These are phyloP conservation scores for Neolamprologus fasciatus DNA, from an alignment of 2,113 vertebrate species.

Conservation along the genomic window DNA sequence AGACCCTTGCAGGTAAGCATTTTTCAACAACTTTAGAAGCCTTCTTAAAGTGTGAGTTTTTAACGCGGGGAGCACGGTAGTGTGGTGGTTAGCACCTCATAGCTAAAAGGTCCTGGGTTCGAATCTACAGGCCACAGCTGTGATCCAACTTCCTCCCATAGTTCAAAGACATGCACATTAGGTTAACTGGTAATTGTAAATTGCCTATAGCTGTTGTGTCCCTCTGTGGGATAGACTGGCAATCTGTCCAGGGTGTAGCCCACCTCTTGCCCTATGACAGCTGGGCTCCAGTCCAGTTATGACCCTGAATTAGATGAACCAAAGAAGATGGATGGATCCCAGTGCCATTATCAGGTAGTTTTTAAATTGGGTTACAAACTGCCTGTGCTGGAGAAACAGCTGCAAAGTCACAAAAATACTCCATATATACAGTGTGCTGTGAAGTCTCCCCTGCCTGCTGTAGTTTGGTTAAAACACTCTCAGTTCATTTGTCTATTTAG, in stretches of 20 bases:
- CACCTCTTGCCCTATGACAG: background rate
- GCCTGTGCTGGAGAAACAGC: background rate
- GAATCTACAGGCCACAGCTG: background rate
- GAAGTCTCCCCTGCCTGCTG: background rate
- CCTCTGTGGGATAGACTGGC: background rate
- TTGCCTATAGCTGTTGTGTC: background rate
- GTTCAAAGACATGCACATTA: background rate
- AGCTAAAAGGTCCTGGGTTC: background rate
- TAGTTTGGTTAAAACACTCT: background rate
- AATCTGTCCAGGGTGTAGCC: background rate
- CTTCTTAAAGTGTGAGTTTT: background rate
- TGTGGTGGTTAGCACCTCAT: background rate
- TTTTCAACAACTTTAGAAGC: background rate
- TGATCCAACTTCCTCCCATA: background rate
- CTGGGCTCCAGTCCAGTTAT: background rate
- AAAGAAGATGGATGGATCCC: background rate
- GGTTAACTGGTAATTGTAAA: background rate
- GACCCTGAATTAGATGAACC: background rate
- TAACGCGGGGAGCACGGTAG: fast-evolving
- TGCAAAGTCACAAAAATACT: background rate
- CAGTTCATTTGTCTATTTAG: background rate
- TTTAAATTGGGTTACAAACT: background rate
- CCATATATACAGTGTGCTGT: background rate
- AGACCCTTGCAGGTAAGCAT: background rate
- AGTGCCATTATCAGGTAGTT: background rate